These are phyloP conservation scores for Apis florea DNA, from an alignment of 1,140 invertebrate species.

Conservation along the genomic window DNA sequence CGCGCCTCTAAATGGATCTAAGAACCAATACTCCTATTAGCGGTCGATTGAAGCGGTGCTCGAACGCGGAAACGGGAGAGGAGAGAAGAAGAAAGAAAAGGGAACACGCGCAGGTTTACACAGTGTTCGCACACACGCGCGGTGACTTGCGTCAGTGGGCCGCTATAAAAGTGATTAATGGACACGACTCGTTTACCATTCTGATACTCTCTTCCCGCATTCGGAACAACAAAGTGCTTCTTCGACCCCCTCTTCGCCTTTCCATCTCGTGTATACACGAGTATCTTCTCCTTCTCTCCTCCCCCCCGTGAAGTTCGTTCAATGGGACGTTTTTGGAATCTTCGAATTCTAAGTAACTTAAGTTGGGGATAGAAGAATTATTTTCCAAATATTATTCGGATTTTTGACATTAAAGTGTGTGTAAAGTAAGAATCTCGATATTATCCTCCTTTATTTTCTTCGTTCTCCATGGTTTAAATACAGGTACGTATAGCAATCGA, in stretches of 20 bases:
- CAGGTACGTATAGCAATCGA: conserved; percentile 18
- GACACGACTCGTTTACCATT: conserved; percentile 74
- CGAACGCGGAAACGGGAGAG: conserved; percentile 28
- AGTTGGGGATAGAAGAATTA: too few species aligned
- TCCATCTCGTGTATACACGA: background rate
- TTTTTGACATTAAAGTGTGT: too few species aligned
- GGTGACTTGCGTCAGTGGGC: conserved; percentile 76
- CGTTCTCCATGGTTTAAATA: background rate
- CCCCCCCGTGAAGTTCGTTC: background rate
- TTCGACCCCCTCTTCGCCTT: conserved; percentile 49
- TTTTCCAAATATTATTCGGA: too few species aligned
- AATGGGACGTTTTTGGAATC: background rate
- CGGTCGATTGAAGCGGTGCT: conserved; percentile 61
- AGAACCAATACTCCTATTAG: conserved; percentile 67
- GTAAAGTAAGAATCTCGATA: too few species aligned
- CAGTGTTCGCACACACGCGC: conserved; percentile 56
- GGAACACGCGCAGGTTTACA: too few species aligned
- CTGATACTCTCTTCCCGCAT: conserved; percentile 73
- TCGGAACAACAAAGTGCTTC: conserved; percentile 75
- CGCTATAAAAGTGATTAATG: conserved; percentile 79
- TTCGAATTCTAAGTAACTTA: background rate
- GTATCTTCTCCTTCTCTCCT: background rate
- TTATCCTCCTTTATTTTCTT: background rate
- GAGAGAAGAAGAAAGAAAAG: too few species aligned
- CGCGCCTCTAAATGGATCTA: conserved; percentile 51